These are phyloP conservation scores for Dynastes hyllus DNA, from an alignment of 2,888 invertebrate species.

Conservation along the genomic window DNA sequence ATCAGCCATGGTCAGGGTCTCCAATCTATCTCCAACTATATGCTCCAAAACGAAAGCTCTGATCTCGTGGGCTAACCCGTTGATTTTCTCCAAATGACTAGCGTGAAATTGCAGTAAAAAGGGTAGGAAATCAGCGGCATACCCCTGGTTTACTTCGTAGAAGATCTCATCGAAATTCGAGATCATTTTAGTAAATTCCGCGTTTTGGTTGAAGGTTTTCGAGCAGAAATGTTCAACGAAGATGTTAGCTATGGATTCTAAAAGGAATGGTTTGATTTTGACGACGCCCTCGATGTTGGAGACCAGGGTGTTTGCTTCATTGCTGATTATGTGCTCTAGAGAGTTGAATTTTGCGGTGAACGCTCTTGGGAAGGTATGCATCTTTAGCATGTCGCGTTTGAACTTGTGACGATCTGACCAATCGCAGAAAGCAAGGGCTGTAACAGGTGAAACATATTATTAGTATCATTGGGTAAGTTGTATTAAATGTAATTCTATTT, in stretches of 20 bases:
- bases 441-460: conserved; percentile 53
- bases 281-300: conserved; percentile 61
- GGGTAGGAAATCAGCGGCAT: conserved; percentile 79
- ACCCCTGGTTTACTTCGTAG: conserved; percentile 80
- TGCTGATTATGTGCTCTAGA: conserved; percentile 72
- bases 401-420: conserved; percentile 79
- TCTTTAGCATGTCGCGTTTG: conserved; percentile 75
- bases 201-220: conserved; percentile 70
- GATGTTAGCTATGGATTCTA: conserved; percentile 75
- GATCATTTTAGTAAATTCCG: conserved; percentile 73
- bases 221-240: conserved; percentile 78
- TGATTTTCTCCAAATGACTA: conserved; percentile 72
- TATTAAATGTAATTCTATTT: too few species aligned
- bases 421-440: conserved; percentile 81
- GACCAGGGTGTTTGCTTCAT: conserved; percentile 68
- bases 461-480: background rate
- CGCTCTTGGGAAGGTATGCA: conserved; percentile 76
- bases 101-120: conserved; percentile 75
- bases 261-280: conserved; percentile 71
- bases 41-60: conserved; percentile 73
- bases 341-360: conserved; percentile 73
- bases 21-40: conserved; percentile 72
- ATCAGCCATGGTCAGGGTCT: conserved; percentile 61
- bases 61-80: conserved; percentile 73
- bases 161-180: conserved; percentile 78